A percentile compares a stretch with the other conserved stretches of the same genome.
phyloP scores from a whole-genome alignment of 2,888 invertebrate species.

The Perizoma affinitatum region DNA sequence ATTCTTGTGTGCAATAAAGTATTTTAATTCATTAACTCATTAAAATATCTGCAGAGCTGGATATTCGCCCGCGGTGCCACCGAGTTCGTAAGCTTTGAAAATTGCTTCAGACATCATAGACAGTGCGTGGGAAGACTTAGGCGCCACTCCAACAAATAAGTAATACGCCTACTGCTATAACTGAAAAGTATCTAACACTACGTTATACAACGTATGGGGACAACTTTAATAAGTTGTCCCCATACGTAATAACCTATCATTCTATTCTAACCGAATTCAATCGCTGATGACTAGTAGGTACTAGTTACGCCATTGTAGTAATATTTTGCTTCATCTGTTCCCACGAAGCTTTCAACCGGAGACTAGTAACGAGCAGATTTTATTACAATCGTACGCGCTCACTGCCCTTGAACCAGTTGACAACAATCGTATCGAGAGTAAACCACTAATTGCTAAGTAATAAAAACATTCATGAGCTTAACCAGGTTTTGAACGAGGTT shows the following conservation, averaged over 20 bases:
- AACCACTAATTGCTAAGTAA: conserved; percentile 14
- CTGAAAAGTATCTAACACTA: conserved; percentile 5
- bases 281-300: too few relatives aligned
- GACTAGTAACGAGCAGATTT: conserved; percentile 29
- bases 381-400: conserved; percentile 18
- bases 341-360: conserved; percentile 31
- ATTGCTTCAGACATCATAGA: conserved; percentile 25
- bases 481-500: not conserved
- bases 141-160: conserved; percentile 40
- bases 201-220: conserved; percentile 19
- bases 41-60: too few relatives aligned
- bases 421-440: conserved; percentile 22
- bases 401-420: conserved; percentile 26
- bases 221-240: too few relatives aligned
- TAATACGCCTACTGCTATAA: conserved; percentile 3
- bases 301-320: not conserved
- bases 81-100: conserved; percentile 26
- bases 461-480: not conserved
- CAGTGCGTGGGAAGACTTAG: conserved; percentile 31
- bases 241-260: too few relatives aligned
- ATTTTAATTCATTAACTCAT: too few relatives aligned
- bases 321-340: conserved; percentile 21
- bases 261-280: conserved; percentile 39
- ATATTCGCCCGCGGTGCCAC: not conserved
- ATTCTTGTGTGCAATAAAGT: too few relatives aligned